Percentiles rank a stretch among this genome's conserved stretches.
These are phyloP conservation scores for Rhipidura dahli DNA, from an alignment of 2,113 vertebrate genomes.

Conservation along the genomic window DNA sequence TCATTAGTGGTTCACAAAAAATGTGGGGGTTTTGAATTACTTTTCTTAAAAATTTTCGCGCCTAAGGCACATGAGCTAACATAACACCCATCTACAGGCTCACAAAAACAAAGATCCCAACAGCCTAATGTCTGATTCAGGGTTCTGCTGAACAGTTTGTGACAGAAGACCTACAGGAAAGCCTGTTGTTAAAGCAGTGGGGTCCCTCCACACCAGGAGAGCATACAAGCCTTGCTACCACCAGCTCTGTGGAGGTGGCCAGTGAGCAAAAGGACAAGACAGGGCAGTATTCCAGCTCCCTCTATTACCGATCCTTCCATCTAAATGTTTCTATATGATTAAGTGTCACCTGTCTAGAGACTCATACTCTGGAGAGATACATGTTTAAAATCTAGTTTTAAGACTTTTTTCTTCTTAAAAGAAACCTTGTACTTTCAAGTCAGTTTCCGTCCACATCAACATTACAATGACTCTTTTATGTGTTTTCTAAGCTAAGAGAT, in stretches of 20 bases:
- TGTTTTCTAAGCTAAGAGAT: neutral
- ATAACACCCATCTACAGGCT: neutral
- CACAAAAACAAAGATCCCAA: neutral
- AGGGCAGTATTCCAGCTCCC: neutral
- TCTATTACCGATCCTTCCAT: neutral
- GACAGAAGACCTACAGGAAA: neutral
- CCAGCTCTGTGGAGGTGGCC: neutral
- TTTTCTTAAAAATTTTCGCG: neutral
- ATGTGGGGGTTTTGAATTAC: neutral
- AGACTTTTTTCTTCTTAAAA: neutral
- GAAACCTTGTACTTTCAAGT: neutral
- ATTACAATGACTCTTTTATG: neutral
- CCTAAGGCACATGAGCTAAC: fast-evolving
- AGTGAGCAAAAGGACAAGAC: neutral
- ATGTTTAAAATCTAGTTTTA: neutral
- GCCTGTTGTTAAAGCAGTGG: neutral
- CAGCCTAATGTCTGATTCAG: neutral
- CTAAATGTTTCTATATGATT: neutral
- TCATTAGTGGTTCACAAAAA: neutral
- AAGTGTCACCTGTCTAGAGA: neutral
- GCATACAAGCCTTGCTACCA: fast-evolving
- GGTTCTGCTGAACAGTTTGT: neutral
- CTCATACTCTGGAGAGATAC: neutral
- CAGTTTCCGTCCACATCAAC: neutral
- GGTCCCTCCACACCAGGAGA: neutral